phyloP scores from a whole-genome alignment of 2,888 invertebrate species.

The Phalera bucephala region DNA sequence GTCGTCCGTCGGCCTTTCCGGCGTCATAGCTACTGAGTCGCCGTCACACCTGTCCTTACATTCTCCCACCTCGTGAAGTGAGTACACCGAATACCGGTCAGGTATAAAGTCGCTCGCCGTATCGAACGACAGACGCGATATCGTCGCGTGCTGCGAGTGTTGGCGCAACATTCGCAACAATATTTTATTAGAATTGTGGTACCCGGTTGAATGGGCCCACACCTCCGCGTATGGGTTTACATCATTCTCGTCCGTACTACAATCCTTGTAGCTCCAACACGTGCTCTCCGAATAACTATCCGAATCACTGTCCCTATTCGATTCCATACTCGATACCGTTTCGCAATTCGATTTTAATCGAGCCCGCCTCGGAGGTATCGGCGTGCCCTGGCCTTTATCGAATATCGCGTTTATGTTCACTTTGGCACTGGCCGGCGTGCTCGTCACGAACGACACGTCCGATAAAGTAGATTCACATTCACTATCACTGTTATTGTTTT shows the following conservation, averaged over 20 bases:
- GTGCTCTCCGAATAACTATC: constrained; percentile 73
- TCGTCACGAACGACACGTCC: constrained; percentile 59
- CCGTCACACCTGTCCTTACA: constrained; percentile 58
- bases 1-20: constrained; percentile 71
- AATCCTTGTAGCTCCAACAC: constrained; percentile 77
- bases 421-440: constrained; percentile 53
- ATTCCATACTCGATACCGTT: constrained; percentile 30
- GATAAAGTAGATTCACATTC: constrained; percentile 60
- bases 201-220: constrained; percentile 75
- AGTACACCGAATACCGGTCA: constrained; percentile 62
- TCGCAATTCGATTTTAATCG: constrained; percentile 44
- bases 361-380: constrained; percentile 56
- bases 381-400: constrained; percentile 49
- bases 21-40: constrained; percentile 70
- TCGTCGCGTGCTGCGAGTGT: constrained; percentile 52
- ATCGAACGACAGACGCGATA: constrained; percentile 68
- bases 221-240: constrained; percentile 63
- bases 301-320: constrained; percentile 41
- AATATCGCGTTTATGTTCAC: constrained; percentile 44
- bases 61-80: constrained; percentile 71
- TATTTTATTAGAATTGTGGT: constrained; percentile 71
- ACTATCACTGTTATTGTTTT: constrained; percentile 46
- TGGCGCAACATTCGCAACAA: constrained; percentile 58
- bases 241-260: constrained; percentile 56
- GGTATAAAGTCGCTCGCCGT: constrained; percentile 64